Conservation (phyloP, 2,888 invertebrate species). For the Timandra comae region DNA sequence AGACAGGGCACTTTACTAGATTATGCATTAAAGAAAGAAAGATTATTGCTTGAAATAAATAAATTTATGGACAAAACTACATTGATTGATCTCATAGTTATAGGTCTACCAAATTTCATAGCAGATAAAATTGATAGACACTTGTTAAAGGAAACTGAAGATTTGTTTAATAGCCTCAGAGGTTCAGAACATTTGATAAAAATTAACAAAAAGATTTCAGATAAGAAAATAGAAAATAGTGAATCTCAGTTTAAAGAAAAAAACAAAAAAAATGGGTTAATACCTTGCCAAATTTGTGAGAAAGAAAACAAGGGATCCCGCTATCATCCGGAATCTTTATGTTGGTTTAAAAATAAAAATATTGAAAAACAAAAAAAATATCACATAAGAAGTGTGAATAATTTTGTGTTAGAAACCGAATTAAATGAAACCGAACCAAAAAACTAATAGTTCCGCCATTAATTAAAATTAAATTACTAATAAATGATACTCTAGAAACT, state of each 20-base stretch:
- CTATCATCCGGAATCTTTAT: slow-evolving; percentile 14
- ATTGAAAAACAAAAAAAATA: slow-evolving; percentile 4
- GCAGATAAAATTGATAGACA: slow-evolving; percentile 16
- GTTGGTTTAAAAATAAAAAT: slow-evolving; percentile 16
- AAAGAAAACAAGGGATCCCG: slow-evolving; percentile 10
- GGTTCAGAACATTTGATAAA: slow-evolving; percentile 9
- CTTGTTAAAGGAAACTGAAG: slow-evolving; percentile 9
- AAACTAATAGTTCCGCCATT: slow-evolving; percentile 19
- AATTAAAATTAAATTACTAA: slow-evolving; percentile 17
- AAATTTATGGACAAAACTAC: slow-evolving; percentile 5
- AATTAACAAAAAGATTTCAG: slow-evolving; percentile 1
- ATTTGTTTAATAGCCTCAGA: slow-evolving; percentile 13
- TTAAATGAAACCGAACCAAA: slow-evolving; percentile 21
- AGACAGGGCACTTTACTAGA: slow-evolving; percentile 26
- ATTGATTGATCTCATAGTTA: slow-evolving; percentile 9
- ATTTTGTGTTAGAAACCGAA: slow-evolving; percentile 15
- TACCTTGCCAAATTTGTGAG: slow-evolving; percentile 15
- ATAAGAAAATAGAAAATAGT: slow-evolving; percentile 1
- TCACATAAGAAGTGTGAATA: slow-evolving; percentile 10
- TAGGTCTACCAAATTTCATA: slow-evolving; percentile 15
- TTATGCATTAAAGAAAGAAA: slow-evolving; percentile 30
- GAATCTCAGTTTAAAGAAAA: slow-evolving; percentile 5
- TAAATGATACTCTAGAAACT: slow-evolving; percentile 22
- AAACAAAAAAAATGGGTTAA: background rate
- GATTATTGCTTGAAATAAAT: slow-evolving; percentile 6